A percentile compares a stretch with the other conserved stretches of the same genome.
phyloP scores from a whole-genome alignment of 2,113 vertebrate genomes.

The Nibea albiflora region DNA sequence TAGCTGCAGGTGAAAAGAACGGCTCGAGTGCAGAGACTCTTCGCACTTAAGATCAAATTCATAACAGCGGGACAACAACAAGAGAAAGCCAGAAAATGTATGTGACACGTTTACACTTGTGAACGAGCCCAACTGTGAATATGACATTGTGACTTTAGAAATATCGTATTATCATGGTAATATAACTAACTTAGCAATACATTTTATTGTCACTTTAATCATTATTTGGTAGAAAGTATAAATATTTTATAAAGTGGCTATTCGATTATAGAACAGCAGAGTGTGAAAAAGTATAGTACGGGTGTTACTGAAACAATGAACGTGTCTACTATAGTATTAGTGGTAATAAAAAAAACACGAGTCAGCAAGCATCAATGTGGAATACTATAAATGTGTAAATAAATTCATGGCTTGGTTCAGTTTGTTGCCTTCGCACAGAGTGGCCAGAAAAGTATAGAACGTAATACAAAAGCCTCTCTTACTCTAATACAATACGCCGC shows the following conservation, averaged over 20 bases:
- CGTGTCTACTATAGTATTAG: neutral
- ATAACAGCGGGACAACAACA: neutral
- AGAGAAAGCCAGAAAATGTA: neutral
- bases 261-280: neutral
- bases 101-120: neutral
- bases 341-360: neutral
- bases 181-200: neutral
- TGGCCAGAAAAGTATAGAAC: neutral
- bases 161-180: neutral
- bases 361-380: neutral
- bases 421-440: neutral
- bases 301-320: neutral
- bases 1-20: neutral
- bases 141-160: neutral
- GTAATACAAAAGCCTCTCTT: no score
- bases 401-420: neutral
- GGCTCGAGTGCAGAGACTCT: slow-evolving; percentile 2
- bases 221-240: neutral
- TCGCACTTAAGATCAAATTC: neutral
- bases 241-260: neutral
- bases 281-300: neutral
- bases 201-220: neutral
- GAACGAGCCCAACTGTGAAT: neutral
- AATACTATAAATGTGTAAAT: neutral
- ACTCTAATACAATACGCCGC: neutral